Evolutionary conservation across 2,888 invertebrate genomes (phyloP), one percentile per base, ranked within the genome.

Genomic region (Chrysodeixis includens): DNA sequence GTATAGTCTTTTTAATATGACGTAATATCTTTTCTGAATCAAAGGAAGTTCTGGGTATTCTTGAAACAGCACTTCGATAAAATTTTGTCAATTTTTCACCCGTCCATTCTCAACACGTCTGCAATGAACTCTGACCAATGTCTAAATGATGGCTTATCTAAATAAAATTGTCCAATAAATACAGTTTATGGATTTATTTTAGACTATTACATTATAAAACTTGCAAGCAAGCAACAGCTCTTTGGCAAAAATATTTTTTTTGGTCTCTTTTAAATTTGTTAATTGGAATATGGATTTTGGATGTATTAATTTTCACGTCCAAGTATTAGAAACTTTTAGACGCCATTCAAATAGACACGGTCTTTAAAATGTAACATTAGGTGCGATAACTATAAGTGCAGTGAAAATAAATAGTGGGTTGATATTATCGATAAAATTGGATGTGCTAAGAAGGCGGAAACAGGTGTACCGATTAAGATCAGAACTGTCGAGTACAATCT

Each of bases 401-500:
- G 74, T 67, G 70, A 76, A 82, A 76, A 74, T 75, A 78, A 76
- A 74, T 62, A 84, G 87, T 90, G 90, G 92, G 88, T 90, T 86
- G 88, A 88, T 86, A 51, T 72, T 49, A 83, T 87, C 81, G 86
- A 86, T 87, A 84, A 81, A 83, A 80, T 78, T 78, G 75, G 83
- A 86, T 82, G 92, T 92, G 93, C 92, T 86, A 80, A 68, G 81
- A 82, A 92, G 91, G 90, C 90, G 88, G 89, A 91, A 90, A 92
- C 88, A 87, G 88, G 89, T 90, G 90, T 87, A 84, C 84, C 84
- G 83, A 83, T 88, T 88, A 83, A 90, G 84, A 88, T 87, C 84
- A 87, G 87, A 91, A 90, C 89, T 89, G 88, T 88, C 88, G 82
- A 90, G 88, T 93, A 93, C 89, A 89, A 91, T 92, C 93, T 95